A percentile compares a stretch with the other conserved stretches of the same genome.
Evolutionary conservation across 2,888 invertebrate species (phyloP).

Genomic region (Parasteatoda lunata): DNA sequence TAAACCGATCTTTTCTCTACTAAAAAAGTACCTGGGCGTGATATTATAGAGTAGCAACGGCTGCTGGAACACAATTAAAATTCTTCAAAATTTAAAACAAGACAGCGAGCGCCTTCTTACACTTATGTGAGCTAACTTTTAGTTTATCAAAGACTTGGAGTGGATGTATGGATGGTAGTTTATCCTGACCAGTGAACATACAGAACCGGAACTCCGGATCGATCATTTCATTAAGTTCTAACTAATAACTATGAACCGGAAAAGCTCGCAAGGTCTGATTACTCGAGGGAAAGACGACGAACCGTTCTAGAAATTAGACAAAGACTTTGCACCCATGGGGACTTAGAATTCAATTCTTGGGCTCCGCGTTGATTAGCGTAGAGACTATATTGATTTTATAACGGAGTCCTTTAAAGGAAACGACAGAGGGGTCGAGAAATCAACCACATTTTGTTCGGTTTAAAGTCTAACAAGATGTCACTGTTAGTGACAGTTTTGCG

Average conservation of each 20-base stretch:
- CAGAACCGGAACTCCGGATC: conserved; percentile 11
- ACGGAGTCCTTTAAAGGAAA: conserved; percentile 40
- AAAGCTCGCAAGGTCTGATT: conserved; percentile 37
- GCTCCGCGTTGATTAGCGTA: conserved; percentile 41
- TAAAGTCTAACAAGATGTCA: conserved; percentile 43
- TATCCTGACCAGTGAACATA: no score
- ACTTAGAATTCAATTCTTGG: conserved; percentile 57
- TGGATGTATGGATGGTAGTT: no score
- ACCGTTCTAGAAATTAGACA: conserved; percentile 52
- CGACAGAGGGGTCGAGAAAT: conserved; percentile 22
- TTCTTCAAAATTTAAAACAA: no score
- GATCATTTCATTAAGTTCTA: conserved; percentile 61
- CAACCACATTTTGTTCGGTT: conserved; percentile 4
- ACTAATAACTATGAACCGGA: conserved; percentile 60
- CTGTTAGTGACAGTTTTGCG: conserved; percentile 44
- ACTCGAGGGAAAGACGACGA: conserved; percentile 22
- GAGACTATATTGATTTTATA: conserved; percentile 61
- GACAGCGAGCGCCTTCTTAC: no score
- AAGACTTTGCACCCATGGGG: conserved; percentile 35
- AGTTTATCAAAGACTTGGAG: no score
- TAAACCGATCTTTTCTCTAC: no score
- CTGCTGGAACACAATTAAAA: no score
- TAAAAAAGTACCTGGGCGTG: no score
- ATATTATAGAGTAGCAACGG: no score
- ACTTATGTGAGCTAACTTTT: no score